Conservation (phyloP, 2,797 vertebrate species). For the Chelidonichthys spinosus region DNA sequence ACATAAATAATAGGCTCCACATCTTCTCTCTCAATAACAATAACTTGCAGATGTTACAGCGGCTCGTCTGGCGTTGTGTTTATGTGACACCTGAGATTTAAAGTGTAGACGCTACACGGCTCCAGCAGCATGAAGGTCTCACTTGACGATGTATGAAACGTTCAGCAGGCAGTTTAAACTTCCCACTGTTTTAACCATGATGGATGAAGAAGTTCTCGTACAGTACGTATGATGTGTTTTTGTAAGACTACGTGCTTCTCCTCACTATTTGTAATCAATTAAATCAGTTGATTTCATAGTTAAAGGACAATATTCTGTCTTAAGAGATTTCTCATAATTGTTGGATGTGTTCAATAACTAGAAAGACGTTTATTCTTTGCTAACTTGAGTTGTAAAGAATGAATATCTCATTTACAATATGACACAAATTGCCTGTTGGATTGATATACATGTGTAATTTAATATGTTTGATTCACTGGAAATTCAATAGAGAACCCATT, state of each 20-base stretch:
- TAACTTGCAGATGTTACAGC: conserved; percentile 37
- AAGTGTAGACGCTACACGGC: neutral
- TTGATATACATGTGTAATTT: no score
- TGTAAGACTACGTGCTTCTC: no score
- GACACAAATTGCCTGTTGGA: no score
- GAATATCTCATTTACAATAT: no score
- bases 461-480: no score
- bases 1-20: conserved; percentile 55
- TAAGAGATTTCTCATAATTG: no score
- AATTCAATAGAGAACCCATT: no score
- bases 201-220: neutral
- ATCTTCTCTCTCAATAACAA: conserved; percentile 31
- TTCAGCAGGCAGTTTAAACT: neutral
- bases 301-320: no score
- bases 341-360: no score
- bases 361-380: no score
- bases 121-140: neutral
- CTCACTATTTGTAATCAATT: neutral
- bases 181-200: neutral
- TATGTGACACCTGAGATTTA: conserved; percentile 48
- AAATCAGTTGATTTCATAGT: neutral
- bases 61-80: conserved; percentile 33
- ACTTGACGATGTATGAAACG: neutral
- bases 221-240: neutral
- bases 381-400: no score